Conservation (phyloP, 2,113 vertebrate species). For the Indicator indicator region DNA sequence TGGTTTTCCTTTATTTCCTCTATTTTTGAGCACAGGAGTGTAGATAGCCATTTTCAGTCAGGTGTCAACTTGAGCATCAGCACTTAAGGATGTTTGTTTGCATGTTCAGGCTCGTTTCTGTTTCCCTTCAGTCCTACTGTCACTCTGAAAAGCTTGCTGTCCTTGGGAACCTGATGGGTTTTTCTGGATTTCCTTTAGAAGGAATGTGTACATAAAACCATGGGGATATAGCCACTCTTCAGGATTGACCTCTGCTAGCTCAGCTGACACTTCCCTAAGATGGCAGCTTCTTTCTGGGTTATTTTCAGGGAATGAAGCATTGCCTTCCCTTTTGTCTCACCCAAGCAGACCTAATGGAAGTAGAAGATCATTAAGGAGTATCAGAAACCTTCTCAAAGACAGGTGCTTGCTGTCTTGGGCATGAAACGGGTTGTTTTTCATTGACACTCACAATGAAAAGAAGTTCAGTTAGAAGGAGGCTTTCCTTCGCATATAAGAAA, state of each 20-base stretch:
- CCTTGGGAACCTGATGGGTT: not conserved
- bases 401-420: not conserved
- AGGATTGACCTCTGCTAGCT: not conserved
- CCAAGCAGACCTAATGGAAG: not conserved
- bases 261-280: not conserved
- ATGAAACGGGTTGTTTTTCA: not conserved
- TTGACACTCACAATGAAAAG: not conserved
- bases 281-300: not conserved
- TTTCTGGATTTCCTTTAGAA: not conserved
- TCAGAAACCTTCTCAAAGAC: not conserved
- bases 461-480: not conserved
- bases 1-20: not conserved
- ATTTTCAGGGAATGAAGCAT: not conserved
- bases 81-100: not conserved
- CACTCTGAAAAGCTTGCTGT: not conserved
- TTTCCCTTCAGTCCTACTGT: not conserved
- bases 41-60: not conserved
- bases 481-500: not conserved
- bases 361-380: not conserved
- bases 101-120: not conserved
- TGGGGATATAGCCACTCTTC: not conserved
- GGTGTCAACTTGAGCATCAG: not conserved
- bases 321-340: not conserved
- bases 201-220: rapidly evolving
- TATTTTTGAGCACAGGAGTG: not conserved